Evolutionary conservation across 2,797 vertebrate species (phyloP).

Genomic region (Toxotes lorentzi): DNA sequence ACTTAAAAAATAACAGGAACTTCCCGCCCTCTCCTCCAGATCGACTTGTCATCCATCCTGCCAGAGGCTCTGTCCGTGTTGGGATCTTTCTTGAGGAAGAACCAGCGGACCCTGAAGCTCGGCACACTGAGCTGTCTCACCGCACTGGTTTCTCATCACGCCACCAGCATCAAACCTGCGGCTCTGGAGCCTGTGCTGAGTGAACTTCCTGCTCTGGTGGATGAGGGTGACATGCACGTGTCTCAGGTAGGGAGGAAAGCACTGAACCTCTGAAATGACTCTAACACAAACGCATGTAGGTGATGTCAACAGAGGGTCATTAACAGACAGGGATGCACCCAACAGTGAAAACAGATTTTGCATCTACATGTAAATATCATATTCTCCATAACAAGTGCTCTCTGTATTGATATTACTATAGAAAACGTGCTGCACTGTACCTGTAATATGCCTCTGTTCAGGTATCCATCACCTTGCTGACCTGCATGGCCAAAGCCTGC

Average conservation of each 20-base stretch:
- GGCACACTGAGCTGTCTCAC: slow-evolving; percentile 89
- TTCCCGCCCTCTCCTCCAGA: slow-evolving; percentile 55
- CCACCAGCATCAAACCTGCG: slow-evolving; percentile 85
- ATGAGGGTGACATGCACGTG: slow-evolving; percentile 93
- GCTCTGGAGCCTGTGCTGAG: slow-evolving; percentile 87
- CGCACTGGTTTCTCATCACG: slow-evolving; percentile 89
- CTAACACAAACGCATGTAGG: too few relatives aligned
- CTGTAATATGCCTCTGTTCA: slow-evolving; percentile 51
- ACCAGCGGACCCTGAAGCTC: slow-evolving; percentile 91
- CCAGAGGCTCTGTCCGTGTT: slow-evolving; percentile 89
- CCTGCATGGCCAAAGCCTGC: slow-evolving; percentile 87
- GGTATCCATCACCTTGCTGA: slow-evolving; percentile 89
- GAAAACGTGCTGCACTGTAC: rapidly evolving
- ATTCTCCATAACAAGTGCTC: neutral
- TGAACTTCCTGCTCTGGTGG: slow-evolving; percentile 91
- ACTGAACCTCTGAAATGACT: neutral
- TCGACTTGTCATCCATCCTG: slow-evolving; percentile 89
- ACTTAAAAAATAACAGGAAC: neutral
- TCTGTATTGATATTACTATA: neutral
- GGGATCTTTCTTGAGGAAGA: slow-evolving; percentile 94
- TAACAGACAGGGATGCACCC: too few relatives aligned
- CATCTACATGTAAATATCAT: too few relatives aligned
- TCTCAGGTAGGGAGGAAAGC: slow-evolving; percentile 77
- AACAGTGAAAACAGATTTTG: too few relatives aligned
- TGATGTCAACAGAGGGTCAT: too few relatives aligned